A percentile compares a stretch with the other conserved stretches of the same genome.
Conservation (phyloP, 2,797 vertebrate genomes). For the Urophycis tenuis region DNA sequence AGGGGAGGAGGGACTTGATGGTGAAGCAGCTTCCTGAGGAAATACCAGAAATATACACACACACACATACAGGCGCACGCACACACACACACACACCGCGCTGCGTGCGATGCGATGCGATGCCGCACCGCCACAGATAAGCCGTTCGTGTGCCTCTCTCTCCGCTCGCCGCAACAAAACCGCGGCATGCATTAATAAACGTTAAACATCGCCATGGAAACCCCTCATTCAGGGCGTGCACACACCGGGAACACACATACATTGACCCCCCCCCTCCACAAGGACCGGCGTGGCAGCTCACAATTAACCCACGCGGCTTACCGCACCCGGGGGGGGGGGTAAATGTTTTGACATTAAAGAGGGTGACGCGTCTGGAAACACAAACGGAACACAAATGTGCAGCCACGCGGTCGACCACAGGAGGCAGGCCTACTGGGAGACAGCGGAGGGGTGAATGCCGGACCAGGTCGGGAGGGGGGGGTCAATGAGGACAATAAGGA, state of each 20-base stretch:
- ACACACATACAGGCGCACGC: too few species aligned
- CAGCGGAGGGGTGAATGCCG: too few species aligned
- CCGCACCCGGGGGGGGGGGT: neutral
- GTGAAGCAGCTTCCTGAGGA: conserved; percentile 51
- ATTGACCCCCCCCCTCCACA: neutral
- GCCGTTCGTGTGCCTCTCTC: neutral
- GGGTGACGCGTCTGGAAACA: neutral
- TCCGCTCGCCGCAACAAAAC: neutral
- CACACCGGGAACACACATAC: neutral
- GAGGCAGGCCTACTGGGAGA: too few species aligned
- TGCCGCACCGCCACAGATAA: neutral
- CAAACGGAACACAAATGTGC: neutral
- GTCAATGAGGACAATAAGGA: neutral
- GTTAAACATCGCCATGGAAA: neutral
- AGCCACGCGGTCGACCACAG: too few species aligned
- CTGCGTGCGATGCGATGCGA: neutral
- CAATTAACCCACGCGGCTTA: neutral
- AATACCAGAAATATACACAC: conserved; percentile 43
- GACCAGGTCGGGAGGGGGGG: too few species aligned
- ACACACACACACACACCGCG: neutral
- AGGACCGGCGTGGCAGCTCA: neutral
- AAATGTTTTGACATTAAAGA: neutral
- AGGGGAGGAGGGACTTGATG: conserved; percentile 11
- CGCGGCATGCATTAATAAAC: too few species aligned
- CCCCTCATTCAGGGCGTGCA: neutral